Evolutionary conservation across 2,888 invertebrate genomes (phyloP), one percentile per base, ranked within the genome.

Genomic region (Coleophora deauratella): DNA sequence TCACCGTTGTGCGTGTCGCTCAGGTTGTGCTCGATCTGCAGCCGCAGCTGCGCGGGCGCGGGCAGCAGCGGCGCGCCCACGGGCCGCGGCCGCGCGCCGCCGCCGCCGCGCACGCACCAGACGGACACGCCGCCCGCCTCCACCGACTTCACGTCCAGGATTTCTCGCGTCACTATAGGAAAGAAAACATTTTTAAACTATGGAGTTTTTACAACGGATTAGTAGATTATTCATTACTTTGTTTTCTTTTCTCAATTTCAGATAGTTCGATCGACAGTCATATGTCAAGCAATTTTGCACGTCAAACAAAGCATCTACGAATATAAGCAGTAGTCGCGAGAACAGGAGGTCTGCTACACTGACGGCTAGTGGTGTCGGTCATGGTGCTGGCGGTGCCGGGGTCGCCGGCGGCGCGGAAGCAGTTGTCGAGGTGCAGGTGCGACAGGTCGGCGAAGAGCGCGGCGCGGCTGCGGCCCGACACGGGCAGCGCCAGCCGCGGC

Each of bases 401-500:
- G 33, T 88, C 87, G 2, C 88, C 89, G 2, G 92, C 90, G 47
- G 69, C 77, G 49, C 88, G 84, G 73, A 97, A 97, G 46, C 86
- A 85, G 73, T 97, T 98, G 55, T 88, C 89, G 9, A 96, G 88
- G 1, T 90, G 88, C 27, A 98, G 87, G 54, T 91, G 90, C 2
- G 93, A 93, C 30, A 98, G 87, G 68, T 97, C 93, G 1, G 93
- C 91, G 10, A 95, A 91, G 27, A 98, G 88, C 43, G 96, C 88
- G 52, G 91, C 89, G 28, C 91, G 90, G 21, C 93, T 91, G 49
- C 90, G 89, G 21, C 94, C 93, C 63, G 93, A 93, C 47, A 95
- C 92, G 0, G 98, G 98, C 47, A 98, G 80, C 39, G 97, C 81
- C 51, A 98, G 93, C 2, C 96, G 91, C 0, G 97, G 96, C 10